phyloP scores from a whole-genome alignment of 2,888 invertebrate species.

The Ferrisia virgata region DNA sequence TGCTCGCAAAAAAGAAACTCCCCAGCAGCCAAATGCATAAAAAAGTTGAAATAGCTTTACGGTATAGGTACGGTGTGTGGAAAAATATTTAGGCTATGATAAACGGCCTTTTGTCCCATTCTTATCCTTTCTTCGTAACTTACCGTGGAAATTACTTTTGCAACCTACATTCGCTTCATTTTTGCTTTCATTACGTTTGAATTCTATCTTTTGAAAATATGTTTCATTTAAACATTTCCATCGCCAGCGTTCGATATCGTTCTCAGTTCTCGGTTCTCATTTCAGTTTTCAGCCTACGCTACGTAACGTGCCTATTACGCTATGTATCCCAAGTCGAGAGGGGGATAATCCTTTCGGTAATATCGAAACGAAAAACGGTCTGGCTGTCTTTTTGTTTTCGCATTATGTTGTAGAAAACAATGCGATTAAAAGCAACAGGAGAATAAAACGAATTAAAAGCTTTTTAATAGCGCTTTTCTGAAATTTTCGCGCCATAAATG shows the following conservation, averaged over 20 bases:
- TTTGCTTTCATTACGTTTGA: slow-evolving; percentile 1
- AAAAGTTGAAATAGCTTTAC: background rate
- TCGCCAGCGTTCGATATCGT: background rate
- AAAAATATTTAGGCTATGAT: slow-evolving; percentile 4
- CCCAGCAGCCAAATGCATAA: background rate
- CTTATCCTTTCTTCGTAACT: background rate
- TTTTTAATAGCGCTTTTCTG: slow-evolving; percentile 17
- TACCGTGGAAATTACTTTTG: background rate
- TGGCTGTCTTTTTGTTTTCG: slow-evolving; percentile 2
- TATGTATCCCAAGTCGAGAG: no score
- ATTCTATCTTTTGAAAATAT: slow-evolving; percentile 12
- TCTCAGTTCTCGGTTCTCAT: background rate
- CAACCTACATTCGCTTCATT: slow-evolving; percentile 13
- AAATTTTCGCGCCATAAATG: slow-evolving; percentile 3
- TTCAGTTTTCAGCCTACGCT: no score
- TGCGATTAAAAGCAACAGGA: slow-evolving; percentile 12
- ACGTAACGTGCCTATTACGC: no score
- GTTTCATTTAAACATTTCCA: background rate
- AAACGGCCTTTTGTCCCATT: background rate
- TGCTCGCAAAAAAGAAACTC: background rate
- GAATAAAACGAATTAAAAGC: slow-evolving; percentile 17
- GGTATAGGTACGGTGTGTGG: background rate
- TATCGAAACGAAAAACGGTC: background rate
- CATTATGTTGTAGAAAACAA: background rate
- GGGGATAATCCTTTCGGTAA: background rate